Conservation (phyloP, 2,888 invertebrate genomes). For the Watsonalla binaria region DNA sequence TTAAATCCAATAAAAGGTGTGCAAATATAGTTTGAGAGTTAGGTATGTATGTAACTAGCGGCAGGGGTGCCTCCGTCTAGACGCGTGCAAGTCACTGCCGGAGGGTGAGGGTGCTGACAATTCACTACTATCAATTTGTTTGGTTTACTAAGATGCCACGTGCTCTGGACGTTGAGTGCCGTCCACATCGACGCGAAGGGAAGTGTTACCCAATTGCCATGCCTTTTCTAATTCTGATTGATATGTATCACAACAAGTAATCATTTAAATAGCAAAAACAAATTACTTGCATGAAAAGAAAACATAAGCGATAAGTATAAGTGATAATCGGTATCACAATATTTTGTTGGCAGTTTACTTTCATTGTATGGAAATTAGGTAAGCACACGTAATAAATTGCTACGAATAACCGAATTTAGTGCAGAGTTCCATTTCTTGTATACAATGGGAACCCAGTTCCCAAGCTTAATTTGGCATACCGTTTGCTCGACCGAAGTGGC, state of each 20-base stretch:
- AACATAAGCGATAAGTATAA: too few relatives aligned
- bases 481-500: conserved; percentile 57
- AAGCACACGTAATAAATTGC: background rate
- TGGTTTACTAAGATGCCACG: conserved; percentile 65
- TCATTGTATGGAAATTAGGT: background rate
- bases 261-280: too few relatives aligned
- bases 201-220: conserved; percentile 10
- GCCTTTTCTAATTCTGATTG: background rate
- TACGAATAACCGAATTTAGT: conserved; percentile 15
- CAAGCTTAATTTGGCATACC: conserved; percentile 73
- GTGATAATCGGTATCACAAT: background rate
- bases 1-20: conserved; percentile 13
- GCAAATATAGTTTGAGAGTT: conserved; percentile 36
- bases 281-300: too few relatives aligned
- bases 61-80: conserved; percentile 71
- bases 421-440: conserved; percentile 39
- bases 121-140: conserved; percentile 70
- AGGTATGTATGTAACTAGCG: conserved; percentile 39
- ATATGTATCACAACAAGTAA: too few relatives aligned
- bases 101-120: conserved; percentile 69
- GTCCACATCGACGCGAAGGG: conserved; percentile 28
- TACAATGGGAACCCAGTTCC: conserved; percentile 70
- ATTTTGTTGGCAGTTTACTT: background rate
- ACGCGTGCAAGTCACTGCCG: conserved; percentile 69
- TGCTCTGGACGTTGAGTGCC: conserved; percentile 55